Percentiles rank a stretch among this genome's conserved stretches.
Conservation (phyloP, 1,140 invertebrate species). For the Batillaria attramentaria region DNA sequence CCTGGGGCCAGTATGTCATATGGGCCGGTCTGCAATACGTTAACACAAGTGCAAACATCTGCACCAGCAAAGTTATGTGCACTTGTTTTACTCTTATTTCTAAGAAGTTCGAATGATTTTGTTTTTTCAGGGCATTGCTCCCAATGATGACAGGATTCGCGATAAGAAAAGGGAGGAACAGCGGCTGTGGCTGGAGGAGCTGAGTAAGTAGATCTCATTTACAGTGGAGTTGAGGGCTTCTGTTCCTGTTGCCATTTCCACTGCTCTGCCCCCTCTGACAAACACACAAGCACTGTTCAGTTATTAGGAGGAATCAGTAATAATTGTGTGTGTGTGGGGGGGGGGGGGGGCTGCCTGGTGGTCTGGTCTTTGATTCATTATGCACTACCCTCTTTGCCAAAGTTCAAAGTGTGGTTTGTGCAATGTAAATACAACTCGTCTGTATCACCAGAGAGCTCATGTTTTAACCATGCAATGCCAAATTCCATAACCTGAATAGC, state of each 20-base stretch:
- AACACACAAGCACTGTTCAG: no score
- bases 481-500: no score
- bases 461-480: no score
- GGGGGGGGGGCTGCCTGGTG: not conserved
- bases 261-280: no score
- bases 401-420: no score
- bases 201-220: slow-evolving; percentile 50
- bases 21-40: not conserved
- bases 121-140: slow-evolving; percentile 49
- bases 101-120: not conserved
- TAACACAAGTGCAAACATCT: not conserved
- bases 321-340: not conserved
- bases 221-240: not conserved
- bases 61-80: not conserved
- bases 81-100: not conserved
- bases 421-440: no score
- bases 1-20: no score
- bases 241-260: no score
- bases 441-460: no score
- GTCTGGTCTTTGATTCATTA: not conserved
- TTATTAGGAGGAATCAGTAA: not conserved
- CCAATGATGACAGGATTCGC: slow-evolving; percentile 48
- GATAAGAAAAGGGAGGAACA: slow-evolving; percentile 60
- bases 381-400: no score
- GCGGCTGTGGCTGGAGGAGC: slow-evolving; percentile 62